These are phyloP conservation scores for Paraplagusia blochii DNA, from an alignment of 2,113 vertebrate species.

Conservation along the genomic window DNA sequence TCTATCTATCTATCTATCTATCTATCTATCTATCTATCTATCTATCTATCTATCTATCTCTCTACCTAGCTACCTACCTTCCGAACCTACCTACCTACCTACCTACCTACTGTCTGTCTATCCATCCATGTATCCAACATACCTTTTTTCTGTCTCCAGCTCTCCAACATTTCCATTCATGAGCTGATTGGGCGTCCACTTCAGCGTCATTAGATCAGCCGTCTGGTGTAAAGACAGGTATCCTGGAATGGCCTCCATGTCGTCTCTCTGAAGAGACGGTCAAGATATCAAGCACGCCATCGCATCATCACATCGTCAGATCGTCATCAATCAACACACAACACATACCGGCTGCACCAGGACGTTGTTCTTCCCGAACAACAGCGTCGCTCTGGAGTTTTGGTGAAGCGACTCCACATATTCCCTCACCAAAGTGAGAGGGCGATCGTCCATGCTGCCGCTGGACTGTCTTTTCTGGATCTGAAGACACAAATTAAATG, in stretches of 20 bases:
- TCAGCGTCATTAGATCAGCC: constrained; percentile 93
- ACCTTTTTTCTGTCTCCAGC: constrained; percentile 96
- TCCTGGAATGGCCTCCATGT: constrained; percentile 94
- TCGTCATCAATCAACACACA: neutral
- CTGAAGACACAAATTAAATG: constrained; percentile 57
- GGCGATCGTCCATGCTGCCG: constrained; percentile 93
- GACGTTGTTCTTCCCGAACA: constrained; percentile 97
- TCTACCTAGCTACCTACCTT: no score
- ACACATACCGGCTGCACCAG: constrained; percentile 90
- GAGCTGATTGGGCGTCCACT: constrained; percentile 98
- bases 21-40: no score
- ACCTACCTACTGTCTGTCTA: no score
- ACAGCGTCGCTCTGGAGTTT: constrained; percentile 90
- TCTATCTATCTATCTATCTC: no score
- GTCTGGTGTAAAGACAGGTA: constrained; percentile 97
- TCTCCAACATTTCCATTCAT: constrained; percentile 96
- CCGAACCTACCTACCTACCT: no score
- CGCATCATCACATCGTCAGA: no score
- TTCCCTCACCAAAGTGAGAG: constrained; percentile 88
- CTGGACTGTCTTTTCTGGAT: constrained; percentile 98
- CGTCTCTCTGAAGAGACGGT: constrained; percentile 80
- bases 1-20: no score
- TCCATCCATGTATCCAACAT: constrained; percentile 58
- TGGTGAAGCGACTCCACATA: constrained; percentile 97
- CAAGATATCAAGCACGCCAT: no score